A percentile compares a stretch with the other conserved stretches of the same genome.
These are phyloP conservation scores for Ashinkailepas kermadecensis DNA, from an alignment of 2,888 invertebrate species.

Conservation along the genomic window DNA sequence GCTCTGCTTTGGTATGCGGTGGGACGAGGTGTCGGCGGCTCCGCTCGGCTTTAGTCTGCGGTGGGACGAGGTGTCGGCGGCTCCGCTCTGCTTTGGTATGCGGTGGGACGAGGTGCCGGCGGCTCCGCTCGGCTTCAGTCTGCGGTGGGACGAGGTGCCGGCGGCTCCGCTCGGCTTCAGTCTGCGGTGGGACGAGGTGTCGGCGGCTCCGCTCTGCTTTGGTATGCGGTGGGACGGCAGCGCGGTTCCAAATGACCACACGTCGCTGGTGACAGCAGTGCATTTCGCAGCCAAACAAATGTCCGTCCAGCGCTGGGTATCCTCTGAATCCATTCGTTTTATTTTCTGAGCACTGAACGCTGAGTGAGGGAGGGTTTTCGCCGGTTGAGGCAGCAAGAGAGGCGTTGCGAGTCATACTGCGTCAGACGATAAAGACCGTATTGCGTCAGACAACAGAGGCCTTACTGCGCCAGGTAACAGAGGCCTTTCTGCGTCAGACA, in stretches of 20 bases:
- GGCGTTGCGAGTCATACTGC: too few species aligned
- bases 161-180: neutral
- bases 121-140: neutral
- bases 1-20: too few species aligned
- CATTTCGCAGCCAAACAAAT: neutral
- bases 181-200: neutral
- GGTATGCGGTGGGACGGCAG: neutral
- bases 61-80: too few species aligned
- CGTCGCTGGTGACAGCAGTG: neutral
- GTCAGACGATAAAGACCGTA: too few species aligned
- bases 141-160: neutral
- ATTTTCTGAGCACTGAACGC: constrained; percentile 11
- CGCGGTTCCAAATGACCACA: neutral
- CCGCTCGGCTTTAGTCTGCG: too few species aligned
- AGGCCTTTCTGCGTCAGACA: too few species aligned
- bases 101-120: neutral
- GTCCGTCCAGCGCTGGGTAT: neutral
- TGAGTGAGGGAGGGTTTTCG: too few species aligned
- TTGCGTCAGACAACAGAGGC: too few species aligned
- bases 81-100: too few species aligned
- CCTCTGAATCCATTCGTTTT: neutral
- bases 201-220: neutral
- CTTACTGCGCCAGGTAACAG: too few species aligned
- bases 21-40: too few species aligned
- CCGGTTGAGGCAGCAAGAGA: too few species aligned